Evolutionary conservation across 2,888 invertebrate genomes (phyloP).

Genomic region (Tromatobia lineatoria): DNA sequence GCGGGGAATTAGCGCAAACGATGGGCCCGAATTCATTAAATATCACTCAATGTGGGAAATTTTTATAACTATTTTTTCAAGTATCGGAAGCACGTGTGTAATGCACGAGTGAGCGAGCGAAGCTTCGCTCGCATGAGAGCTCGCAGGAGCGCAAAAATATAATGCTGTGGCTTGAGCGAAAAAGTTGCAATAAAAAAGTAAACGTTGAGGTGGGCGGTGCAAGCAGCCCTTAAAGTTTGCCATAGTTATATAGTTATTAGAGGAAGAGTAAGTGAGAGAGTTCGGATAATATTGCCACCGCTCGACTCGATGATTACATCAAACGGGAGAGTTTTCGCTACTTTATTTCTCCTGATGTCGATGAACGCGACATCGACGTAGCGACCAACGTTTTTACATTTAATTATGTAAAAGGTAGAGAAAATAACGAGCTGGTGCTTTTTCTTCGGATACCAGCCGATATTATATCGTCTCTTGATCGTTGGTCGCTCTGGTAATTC

Average conservation of each 20-base stretch:
- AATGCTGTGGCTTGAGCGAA: constrained; percentile 46
- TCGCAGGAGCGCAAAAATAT: constrained; percentile 65
- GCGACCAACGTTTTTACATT: constrained; percentile 18
- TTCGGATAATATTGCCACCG: constrained; percentile 41
- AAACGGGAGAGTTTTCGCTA: constrained; percentile 46
- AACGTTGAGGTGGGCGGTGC: not conserved
- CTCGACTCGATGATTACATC: constrained; percentile 53
- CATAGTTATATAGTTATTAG: constrained; percentile 22
- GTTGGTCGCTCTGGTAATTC: constrained; percentile 42
- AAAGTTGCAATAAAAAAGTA: constrained; percentile 41
- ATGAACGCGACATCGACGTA: constrained; percentile 5
- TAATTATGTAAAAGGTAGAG: constrained; percentile 14
- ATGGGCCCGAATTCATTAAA: no score
- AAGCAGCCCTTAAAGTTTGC: constrained; percentile 58
- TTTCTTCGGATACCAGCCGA: not conserved
- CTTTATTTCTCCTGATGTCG: constrained; percentile 29
- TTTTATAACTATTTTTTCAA: not conserved
- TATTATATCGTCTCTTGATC: constrained; percentile 16
- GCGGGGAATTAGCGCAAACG: no score
- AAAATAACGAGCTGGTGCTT: constrained; percentile 17
- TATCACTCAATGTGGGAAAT: no score
- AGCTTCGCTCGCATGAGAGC: constrained; percentile 71
- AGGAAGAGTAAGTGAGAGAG: constrained; percentile 27
- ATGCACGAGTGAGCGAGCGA: constrained; percentile 38
- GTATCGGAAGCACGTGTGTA: constrained; percentile 37